A percentile compares a stretch with the other conserved stretches of the same genome.
Conservation (phyloP, 2,888 invertebrate genomes). For the Oxyscelio sp. region DNA sequence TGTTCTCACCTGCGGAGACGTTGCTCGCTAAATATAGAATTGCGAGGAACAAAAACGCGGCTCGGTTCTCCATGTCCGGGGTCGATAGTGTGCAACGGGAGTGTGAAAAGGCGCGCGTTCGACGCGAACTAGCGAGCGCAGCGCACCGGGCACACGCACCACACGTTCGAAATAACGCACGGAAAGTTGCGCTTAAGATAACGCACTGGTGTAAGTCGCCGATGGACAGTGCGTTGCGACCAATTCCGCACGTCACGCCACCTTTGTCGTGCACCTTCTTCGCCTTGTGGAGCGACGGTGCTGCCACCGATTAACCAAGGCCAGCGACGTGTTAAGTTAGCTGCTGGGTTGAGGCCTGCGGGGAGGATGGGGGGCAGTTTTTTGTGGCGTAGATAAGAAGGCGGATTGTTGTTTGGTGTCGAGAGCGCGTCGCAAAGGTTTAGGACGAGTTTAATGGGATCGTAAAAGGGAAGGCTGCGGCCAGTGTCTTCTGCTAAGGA, state of each 20-base stretch:
- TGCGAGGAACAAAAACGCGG: constrained; percentile 84
- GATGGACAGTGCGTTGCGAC: not conserved
- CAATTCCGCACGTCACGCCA: too few relatives aligned
- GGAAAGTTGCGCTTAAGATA: not conserved
- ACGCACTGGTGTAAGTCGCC: constrained; percentile 6
- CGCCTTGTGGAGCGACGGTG: constrained; percentile 8
- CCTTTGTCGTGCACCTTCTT: not conserved
- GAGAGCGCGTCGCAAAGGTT: too few relatives aligned
- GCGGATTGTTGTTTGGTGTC: too few relatives aligned
- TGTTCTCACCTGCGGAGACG: constrained; percentile 87
- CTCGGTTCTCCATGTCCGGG: constrained; percentile 84
- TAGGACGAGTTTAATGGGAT: not conserved
- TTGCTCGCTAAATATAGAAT: constrained; percentile 87
- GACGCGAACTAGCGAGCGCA: not conserved
- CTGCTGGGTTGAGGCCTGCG: not conserved
- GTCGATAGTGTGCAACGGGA: constrained; percentile 12
- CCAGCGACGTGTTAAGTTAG: not conserved
- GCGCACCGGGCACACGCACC: constrained; percentile 22
- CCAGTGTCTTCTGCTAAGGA: constrained; percentile 16
- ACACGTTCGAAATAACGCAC: not conserved
- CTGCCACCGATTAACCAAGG: constrained; percentile 33
- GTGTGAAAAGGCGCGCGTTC: not conserved
- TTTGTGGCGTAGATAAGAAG: not conserved
- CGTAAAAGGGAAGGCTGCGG: not conserved
- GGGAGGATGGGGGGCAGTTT: not conserved